phyloP scores from a whole-genome alignment of 1,140 invertebrate species.

The Amyelois transitella region DNA sequence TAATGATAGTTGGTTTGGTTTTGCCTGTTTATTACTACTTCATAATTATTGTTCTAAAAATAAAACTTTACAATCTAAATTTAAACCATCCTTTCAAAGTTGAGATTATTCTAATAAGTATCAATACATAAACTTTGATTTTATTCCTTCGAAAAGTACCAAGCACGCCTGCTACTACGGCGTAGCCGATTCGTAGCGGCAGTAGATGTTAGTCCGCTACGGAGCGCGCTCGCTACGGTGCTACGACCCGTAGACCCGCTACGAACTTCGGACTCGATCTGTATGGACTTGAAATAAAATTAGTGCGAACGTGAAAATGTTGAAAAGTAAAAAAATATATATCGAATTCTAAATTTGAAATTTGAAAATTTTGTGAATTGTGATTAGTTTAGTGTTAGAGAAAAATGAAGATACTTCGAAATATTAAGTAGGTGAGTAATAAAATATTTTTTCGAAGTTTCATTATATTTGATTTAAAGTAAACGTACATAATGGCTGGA shows the following conservation, averaged over 20 bases:
- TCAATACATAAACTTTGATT: neutral
- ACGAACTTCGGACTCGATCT: conserved; percentile 11
- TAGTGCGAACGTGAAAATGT: neutral
- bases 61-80: too few relatives aligned
- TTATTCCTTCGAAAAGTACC: neutral
- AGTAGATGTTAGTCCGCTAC: conserved; percentile 49
- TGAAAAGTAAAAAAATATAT: too few relatives aligned
- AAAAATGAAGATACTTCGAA: neutral
- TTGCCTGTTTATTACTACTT: too few relatives aligned
- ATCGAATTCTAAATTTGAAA: too few relatives aligned
- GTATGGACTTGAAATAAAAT: conserved; percentile 20
- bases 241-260: conserved; percentile 5
- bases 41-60: too few relatives aligned
- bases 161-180: conserved; percentile 20
- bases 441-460: neutral
- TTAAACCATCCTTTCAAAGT: too few relatives aligned
- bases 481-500: too few relatives aligned
- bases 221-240: conserved; percentile 29
- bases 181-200: conserved; percentile 43
- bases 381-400: neutral
- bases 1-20: too few relatives aligned
- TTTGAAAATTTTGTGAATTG: neutral
- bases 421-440: neutral
- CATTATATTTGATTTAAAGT: neutral
- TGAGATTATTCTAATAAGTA: neutral